Base-by-base conservation (phyloP, 1,140 invertebrate genomes). In the Prorops nasuta region DNA sequence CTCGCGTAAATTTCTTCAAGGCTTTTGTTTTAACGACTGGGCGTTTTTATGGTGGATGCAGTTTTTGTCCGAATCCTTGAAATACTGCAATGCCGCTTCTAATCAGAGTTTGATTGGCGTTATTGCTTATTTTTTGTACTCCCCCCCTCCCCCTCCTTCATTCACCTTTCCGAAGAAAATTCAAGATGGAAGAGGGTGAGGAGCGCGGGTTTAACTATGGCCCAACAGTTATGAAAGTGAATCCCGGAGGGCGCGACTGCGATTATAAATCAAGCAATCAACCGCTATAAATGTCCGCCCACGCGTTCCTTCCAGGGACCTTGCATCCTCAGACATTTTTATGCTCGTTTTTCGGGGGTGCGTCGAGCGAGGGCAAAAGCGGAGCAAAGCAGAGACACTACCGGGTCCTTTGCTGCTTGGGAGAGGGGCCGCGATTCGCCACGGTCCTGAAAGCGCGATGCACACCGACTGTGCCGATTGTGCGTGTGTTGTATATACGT, bases 231-330 rank as follows among this genome's bases (percentile, higher is more conserved):
- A 50, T 16, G 16, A 50, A 36, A 38, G 40, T 34, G 8, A 22
- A 20, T 42, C 12, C 16, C 38, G 31, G 41, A 28, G 15, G 39
- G 40, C 42, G 18, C 39, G 31, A 22, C 9, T 44, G 47, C 44
- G 44, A 54, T 37, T 49, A 52, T 61, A 61, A 61, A 61, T 61
- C 59, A 61, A 58, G 51, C 46, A 61, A 61, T 61, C 59, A 61
- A 58, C 55, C 52, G 55, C 55, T 48, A 58, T 61, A 61, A 61
- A 61, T 40, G 59, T 61, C 59, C 59, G 40, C 59, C 59, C 45
- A 61, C 59, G 46, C 44, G 35, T 40, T 39, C 47, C 36, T 56
- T 60, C 49, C 41, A 22, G 43, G 40, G 42, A 44, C 43, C 43
- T 41, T 46, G 32, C 36, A 35, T n/a, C n/a, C n/a, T n/a, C n/a